phyloP scores from a whole-genome alignment of 2,113 vertebrate species.

The Heloderma charlesbogerti region DNA sequence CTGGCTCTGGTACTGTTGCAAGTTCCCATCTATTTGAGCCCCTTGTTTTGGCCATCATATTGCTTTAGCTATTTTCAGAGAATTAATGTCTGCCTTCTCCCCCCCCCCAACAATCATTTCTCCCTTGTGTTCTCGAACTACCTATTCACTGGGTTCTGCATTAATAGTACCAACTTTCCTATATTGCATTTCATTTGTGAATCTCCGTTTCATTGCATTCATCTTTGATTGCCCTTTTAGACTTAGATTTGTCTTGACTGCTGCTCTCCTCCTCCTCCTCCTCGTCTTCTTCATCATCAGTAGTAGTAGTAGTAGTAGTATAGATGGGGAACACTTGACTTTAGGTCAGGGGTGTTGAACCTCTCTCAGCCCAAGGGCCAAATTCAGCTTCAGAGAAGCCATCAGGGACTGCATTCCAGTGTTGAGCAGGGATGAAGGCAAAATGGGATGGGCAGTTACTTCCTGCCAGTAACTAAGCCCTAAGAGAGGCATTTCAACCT shows the following conservation, averaged over 20 bases:
- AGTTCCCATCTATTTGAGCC: neutral
- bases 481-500: too few species aligned
- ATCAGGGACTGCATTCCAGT: too few species aligned
- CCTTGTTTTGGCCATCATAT: neutral
- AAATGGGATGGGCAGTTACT: too few species aligned
- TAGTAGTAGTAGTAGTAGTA: fast-evolving
- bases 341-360: too few species aligned
- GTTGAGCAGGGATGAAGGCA: too few species aligned
- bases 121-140: neutral
- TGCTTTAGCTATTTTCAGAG: neutral
- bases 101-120: neutral
- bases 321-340: too few species aligned
- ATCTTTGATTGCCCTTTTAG: neutral
- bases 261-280: neutral
- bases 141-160: neutral
- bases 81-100: neutral
- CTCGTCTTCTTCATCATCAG: too few species aligned
- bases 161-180: neutral
- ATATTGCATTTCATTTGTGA: neutral
- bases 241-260: neutral
- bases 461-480: too few species aligned
- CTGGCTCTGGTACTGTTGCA: too few species aligned
- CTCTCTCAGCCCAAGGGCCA: too few species aligned
- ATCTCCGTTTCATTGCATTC: neutral
- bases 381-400: too few species aligned